Evolutionary conservation across 2,888 invertebrate species (phyloP).

Genomic region (Epinotia nisella): DNA sequence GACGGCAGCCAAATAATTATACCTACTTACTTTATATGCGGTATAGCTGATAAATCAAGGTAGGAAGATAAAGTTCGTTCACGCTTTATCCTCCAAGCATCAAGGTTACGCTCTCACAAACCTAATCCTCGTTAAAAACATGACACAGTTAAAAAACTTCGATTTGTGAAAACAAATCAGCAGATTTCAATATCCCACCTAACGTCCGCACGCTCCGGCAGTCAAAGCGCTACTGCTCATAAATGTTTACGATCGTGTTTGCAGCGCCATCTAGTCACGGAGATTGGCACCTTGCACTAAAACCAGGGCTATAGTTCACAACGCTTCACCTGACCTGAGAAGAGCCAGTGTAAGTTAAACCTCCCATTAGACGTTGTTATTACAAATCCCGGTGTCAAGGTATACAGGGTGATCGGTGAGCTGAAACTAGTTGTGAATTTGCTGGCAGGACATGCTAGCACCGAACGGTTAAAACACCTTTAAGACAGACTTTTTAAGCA

Average conservation of each 20-base stretch:
- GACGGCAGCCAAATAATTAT: no score
- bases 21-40: no score
- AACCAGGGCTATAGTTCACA: constrained; percentile 57
- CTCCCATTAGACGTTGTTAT: not conserved
- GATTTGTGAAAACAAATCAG: constrained; percentile 11
- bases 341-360: not conserved
- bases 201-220: constrained; percentile 53
- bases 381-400: not conserved
- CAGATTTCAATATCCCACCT: constrained; percentile 33
- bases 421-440: not conserved
- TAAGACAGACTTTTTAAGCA: not conserved
- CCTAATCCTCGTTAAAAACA: not conserved
- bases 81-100: no score
- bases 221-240: constrained; percentile 60
- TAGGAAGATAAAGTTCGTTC: no score
- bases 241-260: constrained; percentile 73
- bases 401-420: not conserved
- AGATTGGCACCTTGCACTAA: constrained; percentile 72
- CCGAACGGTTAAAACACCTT: constrained; percentile 11
- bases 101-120: no score
- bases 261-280: constrained; percentile 72
- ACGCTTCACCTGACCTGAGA: not conserved
- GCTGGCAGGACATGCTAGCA: not conserved
- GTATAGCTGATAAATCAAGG: no score
- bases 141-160: not conserved